phyloP scores from a whole-genome alignment of 2,113 vertebrate species.

The Mesocricetus auratus region DNA sequence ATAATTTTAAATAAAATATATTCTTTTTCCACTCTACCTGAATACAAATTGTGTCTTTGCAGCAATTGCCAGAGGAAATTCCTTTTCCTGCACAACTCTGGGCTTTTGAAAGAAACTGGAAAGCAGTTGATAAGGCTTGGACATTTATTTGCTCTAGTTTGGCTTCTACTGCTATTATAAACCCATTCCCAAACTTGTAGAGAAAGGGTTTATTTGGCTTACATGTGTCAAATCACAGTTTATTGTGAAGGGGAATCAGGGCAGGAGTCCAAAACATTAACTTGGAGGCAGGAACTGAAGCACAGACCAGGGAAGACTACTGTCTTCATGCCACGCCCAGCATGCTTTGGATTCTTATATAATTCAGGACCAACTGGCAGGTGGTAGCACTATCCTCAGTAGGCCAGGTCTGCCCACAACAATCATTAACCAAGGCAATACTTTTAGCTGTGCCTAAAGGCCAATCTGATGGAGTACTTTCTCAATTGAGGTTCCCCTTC shows the following conservation, averaged over 20 bases:
- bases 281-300: background rate
- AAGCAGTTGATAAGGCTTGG: background rate
- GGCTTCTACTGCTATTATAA: background rate
- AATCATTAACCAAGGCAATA: background rate
- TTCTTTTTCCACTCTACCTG: background rate
- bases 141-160: background rate
- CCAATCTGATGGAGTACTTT: background rate
- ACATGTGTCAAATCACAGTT: background rate
- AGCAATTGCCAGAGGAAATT: background rate
- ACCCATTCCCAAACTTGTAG: background rate
- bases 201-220: background rate
- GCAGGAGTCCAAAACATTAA: background rate
- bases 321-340: background rate
- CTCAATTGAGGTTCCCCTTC: background rate
- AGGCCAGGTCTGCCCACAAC: background rate
- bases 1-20: background rate
- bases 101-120: slow-evolving; percentile 3
- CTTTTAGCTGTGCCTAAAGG: background rate
- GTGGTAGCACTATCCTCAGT: background rate
- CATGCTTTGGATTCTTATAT: background rate
- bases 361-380: background rate
- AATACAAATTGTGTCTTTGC: slow-evolving; percentile 2
- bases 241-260: background rate
- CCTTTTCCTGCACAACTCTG: background rate
- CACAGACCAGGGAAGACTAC: background rate